Base-by-base conservation (phyloP, 2,888 invertebrate genomes). In the Formica aserva region DNA sequence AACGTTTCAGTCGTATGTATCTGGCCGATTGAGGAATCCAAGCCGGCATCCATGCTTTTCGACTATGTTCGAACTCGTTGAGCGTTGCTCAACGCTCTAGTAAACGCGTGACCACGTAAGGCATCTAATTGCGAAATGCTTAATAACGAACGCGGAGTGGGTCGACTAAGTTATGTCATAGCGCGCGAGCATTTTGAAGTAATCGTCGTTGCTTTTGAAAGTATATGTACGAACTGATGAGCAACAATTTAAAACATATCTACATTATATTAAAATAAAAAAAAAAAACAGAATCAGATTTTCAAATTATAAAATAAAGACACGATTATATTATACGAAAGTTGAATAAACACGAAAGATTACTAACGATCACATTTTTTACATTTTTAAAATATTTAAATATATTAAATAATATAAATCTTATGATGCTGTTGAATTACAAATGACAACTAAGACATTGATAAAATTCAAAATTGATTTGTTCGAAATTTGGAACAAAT, bases 111-210 rank as follows among this genome's bases (percentile, higher is more conserved):
- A 29, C 45, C 62, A 69, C 26, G 83, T 76, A 78, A 80, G 84
- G 57, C 60, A 71, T 18, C 60, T 80, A 85, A 86, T 88, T 88
- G 82, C 83, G 84, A 88, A 88, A 89, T 48, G 75, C 45, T 78
- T 45, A 78, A 78, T 71, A 71, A 69, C 57, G 82, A 26, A 29
- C 74, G 29, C 41, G 29, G 18, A 41, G 11, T 66, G 45, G 4
- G 48, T 22, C 45, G 41, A 41, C 67, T 71, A 1, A 22, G 77
- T 88, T 89, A 87, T 80, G 76, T 86, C 84, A 89, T 83, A 55
- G 48, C 41, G 18, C 41, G 22, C 72, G 45, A 71, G 15, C 38
- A 67, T 77, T 77, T 38, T 32, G 29, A 69, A 8, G 13, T 35
- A n/a, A 60, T 6, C 32, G 18, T 60, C 60, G 18, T 78, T 26